Evolutionary conservation across 2,888 invertebrate species (phyloP).

Genomic region (Leptothorax acervorum): DNA sequence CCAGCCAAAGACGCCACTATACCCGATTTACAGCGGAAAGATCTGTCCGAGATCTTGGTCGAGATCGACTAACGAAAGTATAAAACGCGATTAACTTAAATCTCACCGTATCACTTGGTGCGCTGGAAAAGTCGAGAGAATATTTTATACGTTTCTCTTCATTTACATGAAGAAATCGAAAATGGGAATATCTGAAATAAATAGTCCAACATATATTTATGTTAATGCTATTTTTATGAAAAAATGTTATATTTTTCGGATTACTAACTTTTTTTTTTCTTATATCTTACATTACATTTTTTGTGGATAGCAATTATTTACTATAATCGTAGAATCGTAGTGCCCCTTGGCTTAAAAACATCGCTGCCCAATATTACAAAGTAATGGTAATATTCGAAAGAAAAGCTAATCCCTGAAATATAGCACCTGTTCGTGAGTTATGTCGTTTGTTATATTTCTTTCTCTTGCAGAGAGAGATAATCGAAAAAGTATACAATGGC

Average conservation of each 20-base stretch:
- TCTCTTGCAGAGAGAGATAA: slow-evolving; percentile 33
- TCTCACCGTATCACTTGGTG: background rate
- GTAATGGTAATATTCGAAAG: slow-evolving; percentile 65
- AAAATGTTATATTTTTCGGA: slow-evolving; percentile 70
- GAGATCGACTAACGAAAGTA: slow-evolving; percentile 81
- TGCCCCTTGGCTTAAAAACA: slow-evolving; percentile 69
- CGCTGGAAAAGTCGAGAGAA: background rate
- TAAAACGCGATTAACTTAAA: background rate
- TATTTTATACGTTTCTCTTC: background rate
- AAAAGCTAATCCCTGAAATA: slow-evolving; percentile 72
- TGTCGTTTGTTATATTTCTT: slow-evolving; percentile 60
- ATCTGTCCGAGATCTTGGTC: slow-evolving; percentile 91
- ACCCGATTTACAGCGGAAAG: slow-evolving; percentile 92
- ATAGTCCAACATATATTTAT: slow-evolving; percentile 59
- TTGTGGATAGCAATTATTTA: slow-evolving; percentile 63
- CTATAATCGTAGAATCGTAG: slow-evolving; percentile 66
- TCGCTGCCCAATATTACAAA: slow-evolving; percentile 69
- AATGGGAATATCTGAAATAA: slow-evolving; percentile 61
- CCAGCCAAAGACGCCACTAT: slow-evolving; percentile 92
- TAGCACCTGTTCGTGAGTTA: slow-evolving; percentile 70
- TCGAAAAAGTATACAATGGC: slow-evolving; percentile 68
- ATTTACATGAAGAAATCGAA: background rate
- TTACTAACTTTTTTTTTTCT: slow-evolving; percentile 66
- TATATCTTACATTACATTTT: slow-evolving; percentile 71
- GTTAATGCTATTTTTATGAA: slow-evolving; percentile 67